These are phyloP conservation scores for Cyprichromis sp. DNA, from an alignment of 2,113 vertebrate genomes.

Conservation along the genomic window DNA sequence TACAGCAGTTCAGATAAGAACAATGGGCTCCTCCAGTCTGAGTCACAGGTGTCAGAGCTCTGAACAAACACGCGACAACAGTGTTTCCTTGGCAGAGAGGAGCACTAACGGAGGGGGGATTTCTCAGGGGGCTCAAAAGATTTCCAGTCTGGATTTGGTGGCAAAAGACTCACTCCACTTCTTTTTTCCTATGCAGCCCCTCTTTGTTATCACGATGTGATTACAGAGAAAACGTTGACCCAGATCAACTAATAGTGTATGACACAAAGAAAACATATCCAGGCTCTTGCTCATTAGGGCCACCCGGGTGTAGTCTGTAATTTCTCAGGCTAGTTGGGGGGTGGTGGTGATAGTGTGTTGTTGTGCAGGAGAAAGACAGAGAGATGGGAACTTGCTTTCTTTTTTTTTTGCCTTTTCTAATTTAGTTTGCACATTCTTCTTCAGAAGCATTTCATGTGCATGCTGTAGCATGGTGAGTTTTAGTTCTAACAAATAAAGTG, in stretches of 20 bases:
- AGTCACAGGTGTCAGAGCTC: conserved; percentile 51
- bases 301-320: neutral
- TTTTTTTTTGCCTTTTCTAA: neutral
- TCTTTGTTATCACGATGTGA: conserved; percentile 51
- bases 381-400: neutral
- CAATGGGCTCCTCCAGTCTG: conserved; percentile 19
- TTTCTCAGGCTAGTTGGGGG: neutral
- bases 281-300: conserved; percentile 49
- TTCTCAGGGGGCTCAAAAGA: neutral
- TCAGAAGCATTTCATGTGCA: neutral
- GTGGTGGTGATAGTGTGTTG: neutral
- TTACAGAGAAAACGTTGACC: conserved; percentile 61
- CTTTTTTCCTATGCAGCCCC: conserved; percentile 17
- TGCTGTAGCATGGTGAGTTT: neutral
- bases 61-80: conserved; percentile 46
- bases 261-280: conserved; percentile 60
- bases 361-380: neutral
- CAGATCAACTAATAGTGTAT: conserved; percentile 52
- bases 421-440: neutral
- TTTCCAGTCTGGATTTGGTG: conserved; percentile 39
- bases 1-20: conserved; percentile 46
- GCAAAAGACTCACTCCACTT: neutral
- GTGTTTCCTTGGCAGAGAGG: conserved; percentile 19
- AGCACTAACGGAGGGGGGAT: neutral
- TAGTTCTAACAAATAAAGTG: conserved; percentile 20